These are phyloP conservation scores for Spermophilus dauricus DNA, from an alignment of 2,113 vertebrate genomes.

Conservation along the genomic window DNA sequence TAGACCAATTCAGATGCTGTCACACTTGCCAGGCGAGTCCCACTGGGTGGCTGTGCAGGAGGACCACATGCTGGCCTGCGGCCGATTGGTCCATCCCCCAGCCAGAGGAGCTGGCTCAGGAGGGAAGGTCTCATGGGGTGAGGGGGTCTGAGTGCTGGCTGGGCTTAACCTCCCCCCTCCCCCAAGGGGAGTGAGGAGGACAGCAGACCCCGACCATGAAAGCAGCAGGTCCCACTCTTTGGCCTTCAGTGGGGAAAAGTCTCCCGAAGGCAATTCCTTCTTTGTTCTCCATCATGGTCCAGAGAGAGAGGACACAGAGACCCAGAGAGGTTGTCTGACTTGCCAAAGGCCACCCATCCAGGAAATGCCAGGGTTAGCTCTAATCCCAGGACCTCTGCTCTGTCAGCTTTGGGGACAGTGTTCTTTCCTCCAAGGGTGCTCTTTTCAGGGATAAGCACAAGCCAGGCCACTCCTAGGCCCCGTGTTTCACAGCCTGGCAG, in stretches of 20 bases:
- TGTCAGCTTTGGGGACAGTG: not conserved
- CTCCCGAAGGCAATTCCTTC: not conserved
- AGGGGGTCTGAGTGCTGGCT: not conserved
- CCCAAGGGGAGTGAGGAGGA: not conserved
- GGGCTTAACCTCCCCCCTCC: not conserved
- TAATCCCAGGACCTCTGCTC: not conserved
- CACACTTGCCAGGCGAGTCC: not conserved
- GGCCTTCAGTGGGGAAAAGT: not conserved
- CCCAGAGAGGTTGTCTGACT: not conserved
- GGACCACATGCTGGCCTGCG: not conserved
- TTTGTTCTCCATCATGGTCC: not conserved
- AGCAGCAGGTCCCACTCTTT: not conserved
- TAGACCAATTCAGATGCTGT: not conserved
- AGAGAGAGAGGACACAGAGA: not conserved
- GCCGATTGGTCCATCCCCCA: rapidly evolving
- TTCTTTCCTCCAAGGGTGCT: not conserved
- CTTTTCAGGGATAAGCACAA: not conserved
- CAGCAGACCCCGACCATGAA: not conserved
- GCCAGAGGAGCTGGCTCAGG: not conserved
- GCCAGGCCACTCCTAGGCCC: not conserved
- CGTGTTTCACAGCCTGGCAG: not conserved
- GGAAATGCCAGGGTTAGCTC: not conserved
- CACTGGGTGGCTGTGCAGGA: not conserved
- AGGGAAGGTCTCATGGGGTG: not conserved
- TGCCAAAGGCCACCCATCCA: not conserved